Conservation (phyloP, 1,140 invertebrate species). For the Eulimnadia texana region DNA sequence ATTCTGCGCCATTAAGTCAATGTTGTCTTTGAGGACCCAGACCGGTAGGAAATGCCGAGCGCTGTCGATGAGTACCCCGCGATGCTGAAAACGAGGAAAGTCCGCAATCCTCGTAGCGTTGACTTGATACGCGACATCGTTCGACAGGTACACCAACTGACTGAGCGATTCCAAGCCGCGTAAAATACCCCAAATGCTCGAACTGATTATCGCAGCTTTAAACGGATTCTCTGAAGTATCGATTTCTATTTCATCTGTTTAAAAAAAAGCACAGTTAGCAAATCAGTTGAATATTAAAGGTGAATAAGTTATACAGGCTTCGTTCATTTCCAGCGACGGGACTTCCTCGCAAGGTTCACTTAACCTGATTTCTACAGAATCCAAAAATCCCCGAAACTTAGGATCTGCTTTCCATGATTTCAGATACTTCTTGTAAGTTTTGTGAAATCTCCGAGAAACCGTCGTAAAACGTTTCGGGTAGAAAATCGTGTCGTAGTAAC, state of each 20-base stretch:
- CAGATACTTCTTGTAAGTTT: constrained; percentile 20
- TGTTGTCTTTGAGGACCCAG: constrained; percentile 41
- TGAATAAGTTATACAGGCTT: constrained; percentile 42
- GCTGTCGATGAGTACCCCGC: constrained; percentile 69
- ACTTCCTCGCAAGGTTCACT: constrained; percentile 36
- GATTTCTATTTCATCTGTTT: constrained; percentile 33
- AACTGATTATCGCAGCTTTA: constrained; percentile 26
- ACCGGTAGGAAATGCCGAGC: constrained; percentile 62
- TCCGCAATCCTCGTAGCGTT: constrained; percentile 45
- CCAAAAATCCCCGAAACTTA: constrained; percentile 29
- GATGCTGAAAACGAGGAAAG: constrained; percentile 52
- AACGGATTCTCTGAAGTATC: constrained; percentile 27
- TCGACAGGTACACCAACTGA: constrained; percentile 43
- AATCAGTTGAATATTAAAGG: constrained; percentile 1
- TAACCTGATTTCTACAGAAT: constrained; percentile 35
- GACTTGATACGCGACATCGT: constrained; percentile 28
- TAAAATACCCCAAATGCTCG: constrained; percentile 56
- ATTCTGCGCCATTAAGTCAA: constrained; percentile 73
- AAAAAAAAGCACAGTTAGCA: constrained; percentile 28
- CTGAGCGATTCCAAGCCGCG: constrained; percentile 63
- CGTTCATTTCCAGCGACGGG: constrained; percentile 49
- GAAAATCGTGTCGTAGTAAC: constrained; percentile 35
- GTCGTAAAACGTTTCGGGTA: constrained; percentile 26
- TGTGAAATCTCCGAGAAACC: constrained; percentile 25
- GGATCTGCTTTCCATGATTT: constrained; percentile 23